Conservation (phyloP, 2,888 invertebrate species). For the Acanthosepion pharaonis region DNA sequence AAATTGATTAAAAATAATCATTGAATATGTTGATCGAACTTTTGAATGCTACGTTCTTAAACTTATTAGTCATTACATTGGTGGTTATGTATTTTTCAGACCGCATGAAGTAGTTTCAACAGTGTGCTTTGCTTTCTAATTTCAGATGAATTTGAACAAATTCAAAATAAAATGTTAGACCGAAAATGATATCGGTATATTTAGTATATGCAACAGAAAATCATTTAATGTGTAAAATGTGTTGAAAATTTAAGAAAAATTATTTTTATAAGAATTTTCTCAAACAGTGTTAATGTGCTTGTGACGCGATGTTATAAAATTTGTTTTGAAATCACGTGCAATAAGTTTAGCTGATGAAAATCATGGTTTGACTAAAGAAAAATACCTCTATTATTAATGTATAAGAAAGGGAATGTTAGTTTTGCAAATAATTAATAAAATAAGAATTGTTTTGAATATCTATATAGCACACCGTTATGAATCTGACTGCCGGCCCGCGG, state of each 20-base stretch:
- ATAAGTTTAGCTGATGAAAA: not conserved
- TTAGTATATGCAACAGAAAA: not conserved
- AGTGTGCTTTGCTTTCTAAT: not conserved
- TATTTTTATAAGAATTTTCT: conserved; percentile 17
- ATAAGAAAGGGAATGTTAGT: not conserved
- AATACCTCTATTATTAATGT: not conserved
- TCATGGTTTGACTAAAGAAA: not conserved
- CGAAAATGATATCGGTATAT: not conserved
- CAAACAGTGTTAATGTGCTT: not conserved
- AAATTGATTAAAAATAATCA: not conserved
- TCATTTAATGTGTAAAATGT: not conserved
- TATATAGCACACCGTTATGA: not conserved
- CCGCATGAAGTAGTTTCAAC: not conserved
- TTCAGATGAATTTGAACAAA: not conserved
- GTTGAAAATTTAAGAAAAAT: not conserved
- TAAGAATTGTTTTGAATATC: conserved; percentile 12
- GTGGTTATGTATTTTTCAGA: not conserved
- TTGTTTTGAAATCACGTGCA: not conserved
- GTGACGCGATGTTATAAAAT: not conserved
- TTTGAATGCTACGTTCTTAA: not conserved
- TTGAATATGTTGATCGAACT: not conserved
- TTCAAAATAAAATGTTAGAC: not conserved
- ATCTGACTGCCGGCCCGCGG: not conserved
- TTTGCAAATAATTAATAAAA: not conserved
- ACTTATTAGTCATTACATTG: not conserved